Percentiles rank a stretch among this genome's conserved stretches.
Conservation (phyloP, 1,140 invertebrate species). For the Solenopsis invicta region DNA sequence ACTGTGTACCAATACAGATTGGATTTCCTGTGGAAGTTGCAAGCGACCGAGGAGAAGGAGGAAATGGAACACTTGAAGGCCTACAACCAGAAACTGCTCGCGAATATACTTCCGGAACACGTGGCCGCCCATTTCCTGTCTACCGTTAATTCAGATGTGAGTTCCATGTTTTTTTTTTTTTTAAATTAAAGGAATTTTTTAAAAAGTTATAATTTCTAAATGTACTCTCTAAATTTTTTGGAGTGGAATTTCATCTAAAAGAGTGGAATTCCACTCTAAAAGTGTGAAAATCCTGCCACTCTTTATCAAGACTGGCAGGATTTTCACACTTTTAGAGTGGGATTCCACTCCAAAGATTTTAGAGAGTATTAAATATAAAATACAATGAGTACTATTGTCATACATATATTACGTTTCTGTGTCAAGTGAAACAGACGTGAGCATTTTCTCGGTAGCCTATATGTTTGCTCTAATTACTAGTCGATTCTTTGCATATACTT, state of each 20-base stretch:
- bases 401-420: not conserved
- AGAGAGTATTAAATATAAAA: not conserved
- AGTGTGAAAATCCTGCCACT: too few relatives aligned
- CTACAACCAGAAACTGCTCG: slow-evolving; percentile 96
- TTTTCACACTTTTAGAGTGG: too few relatives aligned
- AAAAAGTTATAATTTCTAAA: too few relatives aligned
- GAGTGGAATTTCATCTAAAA: too few relatives aligned
- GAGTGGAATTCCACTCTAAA: too few relatives aligned
- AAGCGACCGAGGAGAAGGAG: slow-evolving; percentile 97
- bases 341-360: too few relatives aligned
- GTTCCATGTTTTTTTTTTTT: slow-evolving; percentile 79
- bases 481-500: slow-evolving; percentile 8
- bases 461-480: not conserved
- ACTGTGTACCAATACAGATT: slow-evolving; percentile 83
- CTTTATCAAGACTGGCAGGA: too few relatives aligned
- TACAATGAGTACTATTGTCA: not conserved
- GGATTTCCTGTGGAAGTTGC: slow-evolving; percentile 98
- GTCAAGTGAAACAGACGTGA: not conserved
- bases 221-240: too few relatives aligned
- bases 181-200: too few relatives aligned
- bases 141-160: slow-evolving; percentile 93
- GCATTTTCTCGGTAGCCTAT: not conserved
- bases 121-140: slow-evolving; percentile 97
- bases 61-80: slow-evolving; percentile 98
- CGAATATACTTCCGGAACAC: slow-evolving; percentile 97